Evolutionary conservation across 2,888 invertebrate genomes (phyloP).

Genomic region (Nymphalis urticae): DNA sequence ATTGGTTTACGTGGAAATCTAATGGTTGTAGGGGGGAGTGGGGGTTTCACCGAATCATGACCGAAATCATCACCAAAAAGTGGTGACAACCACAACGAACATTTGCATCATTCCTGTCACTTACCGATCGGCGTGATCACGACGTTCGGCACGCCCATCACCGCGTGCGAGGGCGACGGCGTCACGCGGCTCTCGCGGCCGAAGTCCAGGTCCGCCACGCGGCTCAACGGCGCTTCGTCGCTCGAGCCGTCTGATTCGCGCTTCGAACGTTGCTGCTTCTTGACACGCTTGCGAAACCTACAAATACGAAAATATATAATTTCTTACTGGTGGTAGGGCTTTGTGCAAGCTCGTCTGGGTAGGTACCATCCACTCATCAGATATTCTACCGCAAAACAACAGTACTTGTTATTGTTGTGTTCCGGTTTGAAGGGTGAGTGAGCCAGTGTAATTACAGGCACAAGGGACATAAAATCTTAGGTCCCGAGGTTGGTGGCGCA

Average conservation of each 20-base stretch:
- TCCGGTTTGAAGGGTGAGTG: too few species aligned
- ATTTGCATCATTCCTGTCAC: too few species aligned
- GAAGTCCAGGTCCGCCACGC: constrained; percentile 55
- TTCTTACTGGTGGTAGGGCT: not conserved
- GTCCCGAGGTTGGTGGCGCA: too few species aligned
- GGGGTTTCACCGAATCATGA: not conserved
- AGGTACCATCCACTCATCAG: too few species aligned
- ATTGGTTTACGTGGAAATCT: too few species aligned
- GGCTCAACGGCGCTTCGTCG: constrained; percentile 68
- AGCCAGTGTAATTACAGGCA: too few species aligned
- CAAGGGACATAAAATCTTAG: too few species aligned
- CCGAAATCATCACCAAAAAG: not conserved
- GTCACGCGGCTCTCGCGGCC: constrained; percentile 40
- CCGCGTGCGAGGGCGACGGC: constrained; percentile 47
- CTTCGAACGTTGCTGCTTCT: constrained; percentile 59
- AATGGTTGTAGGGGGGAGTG: too few species aligned
- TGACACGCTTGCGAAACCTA: constrained; percentile 71
- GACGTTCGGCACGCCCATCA: constrained; percentile 64
- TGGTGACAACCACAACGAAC: not conserved
- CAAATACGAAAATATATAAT: not conserved
- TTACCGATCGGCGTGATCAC: constrained; percentile 63
- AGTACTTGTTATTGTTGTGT: too few species aligned
- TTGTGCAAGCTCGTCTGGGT: too few species aligned
- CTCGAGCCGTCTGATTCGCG: constrained; percentile 70
- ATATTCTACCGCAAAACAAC: too few species aligned